Evolutionary conservation across 2,113 vertebrate species (phyloP).

Genomic region (Elephantulus edwardii): DNA sequence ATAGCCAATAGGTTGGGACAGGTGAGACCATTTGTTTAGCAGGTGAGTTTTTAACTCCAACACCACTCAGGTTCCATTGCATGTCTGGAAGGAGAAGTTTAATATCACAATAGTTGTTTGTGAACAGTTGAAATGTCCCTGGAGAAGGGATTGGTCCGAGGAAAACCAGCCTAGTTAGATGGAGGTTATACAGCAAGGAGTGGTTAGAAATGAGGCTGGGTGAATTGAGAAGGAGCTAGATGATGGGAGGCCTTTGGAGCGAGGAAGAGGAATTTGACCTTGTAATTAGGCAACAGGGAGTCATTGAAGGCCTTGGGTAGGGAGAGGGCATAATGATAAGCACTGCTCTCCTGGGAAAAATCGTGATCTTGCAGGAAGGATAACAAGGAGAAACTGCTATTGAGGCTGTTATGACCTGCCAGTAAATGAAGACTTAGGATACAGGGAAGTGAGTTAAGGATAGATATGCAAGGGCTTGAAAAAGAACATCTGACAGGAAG

Average conservation of each 20-base stretch:
- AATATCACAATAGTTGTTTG: not conserved
- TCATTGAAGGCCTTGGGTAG: not conserved
- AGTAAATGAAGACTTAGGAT: not conserved
- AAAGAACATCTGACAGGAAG: not conserved
- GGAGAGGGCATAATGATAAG: not conserved
- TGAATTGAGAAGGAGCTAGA: not conserved
- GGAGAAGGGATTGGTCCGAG: not conserved
- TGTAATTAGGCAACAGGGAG: not conserved
- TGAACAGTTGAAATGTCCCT: not conserved
- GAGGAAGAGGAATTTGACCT: constrained; percentile 9
- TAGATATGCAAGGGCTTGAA: not conserved
- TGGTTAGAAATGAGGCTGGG: not conserved
- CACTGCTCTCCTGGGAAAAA: not conserved
- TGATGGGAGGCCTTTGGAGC: not conserved
- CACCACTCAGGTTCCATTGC: no score
- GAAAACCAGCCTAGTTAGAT: not conserved
- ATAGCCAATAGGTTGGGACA: no score
- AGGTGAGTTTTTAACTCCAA: no score
- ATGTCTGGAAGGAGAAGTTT: not conserved
- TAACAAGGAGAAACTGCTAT: not conserved
- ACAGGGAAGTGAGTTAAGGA: not conserved
- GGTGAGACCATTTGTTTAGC: no score
- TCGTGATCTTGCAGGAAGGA: not conserved
- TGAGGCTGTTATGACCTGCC: not conserved
- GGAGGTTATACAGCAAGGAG: not conserved